These are phyloP conservation scores for Jacana jacana DNA, from an alignment of 2,113 vertebrate species.

Conservation along the genomic window DNA sequence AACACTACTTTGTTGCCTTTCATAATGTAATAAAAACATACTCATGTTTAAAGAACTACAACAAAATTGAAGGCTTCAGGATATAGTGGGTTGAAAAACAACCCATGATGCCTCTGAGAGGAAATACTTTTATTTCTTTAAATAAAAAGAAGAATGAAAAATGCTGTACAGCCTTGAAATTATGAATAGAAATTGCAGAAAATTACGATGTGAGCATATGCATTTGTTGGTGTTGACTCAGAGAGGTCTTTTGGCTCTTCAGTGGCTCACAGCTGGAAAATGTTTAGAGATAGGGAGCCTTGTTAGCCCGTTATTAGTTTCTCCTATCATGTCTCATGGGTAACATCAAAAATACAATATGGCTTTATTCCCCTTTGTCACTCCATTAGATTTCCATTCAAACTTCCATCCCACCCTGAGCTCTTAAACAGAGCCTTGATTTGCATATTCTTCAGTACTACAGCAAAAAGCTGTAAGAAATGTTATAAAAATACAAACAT, in stretches of 20 bases:
- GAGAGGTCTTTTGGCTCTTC: conserved; percentile 32
- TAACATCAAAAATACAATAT: conserved; percentile 41
- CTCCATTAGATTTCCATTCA: conserved; percentile 2
- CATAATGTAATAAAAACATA: not conserved
- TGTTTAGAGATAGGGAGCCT: conserved; percentile 37
- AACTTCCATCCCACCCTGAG: not conserved
- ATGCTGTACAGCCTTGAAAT: not conserved
- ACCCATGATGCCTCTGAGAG: not conserved
- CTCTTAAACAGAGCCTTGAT: not conserved
- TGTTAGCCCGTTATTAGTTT: conserved; percentile 33
- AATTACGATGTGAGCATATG: not conserved
- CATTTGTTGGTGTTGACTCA: conserved; percentile 37
- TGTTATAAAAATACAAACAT: not conserved
- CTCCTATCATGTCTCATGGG: conserved; percentile 54
- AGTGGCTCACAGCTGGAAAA: conserved; percentile 56
- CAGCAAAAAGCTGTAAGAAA: not conserved
- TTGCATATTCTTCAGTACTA: not conserved
- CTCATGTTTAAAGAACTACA: not conserved
- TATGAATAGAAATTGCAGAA: conserved; percentile 15
- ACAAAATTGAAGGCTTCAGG: not conserved
- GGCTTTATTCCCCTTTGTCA: conserved; percentile 34
- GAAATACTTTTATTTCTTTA: conserved; percentile 10
- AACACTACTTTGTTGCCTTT: not conserved
- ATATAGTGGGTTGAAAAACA: not conserved
- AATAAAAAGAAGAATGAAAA: not conserved